Evolutionary conservation across 2,113 vertebrate genomes (phyloP).

Genomic region (Nothoprocta perdicaria): DNA sequence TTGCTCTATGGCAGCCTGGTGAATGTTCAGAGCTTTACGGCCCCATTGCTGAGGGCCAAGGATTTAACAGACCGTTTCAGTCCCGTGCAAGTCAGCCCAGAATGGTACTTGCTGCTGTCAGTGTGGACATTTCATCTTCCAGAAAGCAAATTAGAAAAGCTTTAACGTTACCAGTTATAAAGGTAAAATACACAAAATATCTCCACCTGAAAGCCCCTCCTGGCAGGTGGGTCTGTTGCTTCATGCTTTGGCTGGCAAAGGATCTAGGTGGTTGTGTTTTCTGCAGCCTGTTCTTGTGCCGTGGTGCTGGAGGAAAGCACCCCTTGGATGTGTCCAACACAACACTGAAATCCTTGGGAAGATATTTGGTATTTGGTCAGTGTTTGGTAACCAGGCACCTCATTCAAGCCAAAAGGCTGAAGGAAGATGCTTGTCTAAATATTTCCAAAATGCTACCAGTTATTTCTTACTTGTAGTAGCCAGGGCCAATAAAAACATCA

Average conservation of each 20-base stretch:
- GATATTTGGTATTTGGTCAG: no score
- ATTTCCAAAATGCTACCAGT: neutral
- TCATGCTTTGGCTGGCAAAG: neutral
- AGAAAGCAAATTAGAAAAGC: slow-evolving; percentile 23
- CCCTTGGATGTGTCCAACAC: neutral
- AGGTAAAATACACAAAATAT: neutral
- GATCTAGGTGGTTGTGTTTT: neutral
- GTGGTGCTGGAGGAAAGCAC: neutral
- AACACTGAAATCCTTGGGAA: neutral
- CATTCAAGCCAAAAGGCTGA: neutral
- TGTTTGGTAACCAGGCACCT: neutral
- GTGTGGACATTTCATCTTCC: slow-evolving; percentile 8
- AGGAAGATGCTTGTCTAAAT: neutral
- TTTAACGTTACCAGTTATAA: neutral
- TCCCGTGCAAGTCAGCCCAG: slow-evolving; percentile 3
- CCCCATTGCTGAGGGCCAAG: slow-evolving; percentile 8
- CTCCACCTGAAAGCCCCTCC: neutral
- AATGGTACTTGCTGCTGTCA: slow-evolving; percentile 10
- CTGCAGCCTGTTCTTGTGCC: neutral
- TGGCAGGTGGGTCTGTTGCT: neutral
- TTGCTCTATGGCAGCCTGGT: slow-evolving; percentile 18
- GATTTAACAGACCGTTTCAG: slow-evolving; percentile 31
- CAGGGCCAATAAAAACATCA: neutral
- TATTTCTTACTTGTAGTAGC: neutral
- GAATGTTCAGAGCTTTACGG: slow-evolving; percentile 38